Evolutionary conservation across 30 jellyfish, hydroid and myxozoan species (phyloP), one percentile per base, ranked within the genome.

Genomic region (Morbakka virulenta): DNA sequence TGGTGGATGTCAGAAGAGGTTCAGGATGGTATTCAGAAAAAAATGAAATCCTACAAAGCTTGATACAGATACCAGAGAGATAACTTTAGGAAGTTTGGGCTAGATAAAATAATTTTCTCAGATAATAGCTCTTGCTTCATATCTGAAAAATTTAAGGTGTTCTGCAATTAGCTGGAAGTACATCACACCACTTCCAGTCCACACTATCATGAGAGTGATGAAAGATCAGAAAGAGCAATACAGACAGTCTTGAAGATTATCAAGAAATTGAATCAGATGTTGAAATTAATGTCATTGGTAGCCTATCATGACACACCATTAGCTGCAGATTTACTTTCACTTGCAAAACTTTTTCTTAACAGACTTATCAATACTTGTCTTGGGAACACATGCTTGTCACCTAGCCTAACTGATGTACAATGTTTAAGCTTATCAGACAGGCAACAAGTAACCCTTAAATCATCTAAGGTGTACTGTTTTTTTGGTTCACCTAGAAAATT

Each of bases 111-210:
- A 23, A 23, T 65, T 31, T 12, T 65, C 21, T 17, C 66, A 14
- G 77, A 65, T 22, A 65, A 65, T 65, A 66, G 77, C 22, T 66
- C 64, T 17, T 28, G 77, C 28, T 65, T 65, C 77, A 65, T 4
- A 28, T 23, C 77, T 3, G 31, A 21, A 9, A 23, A 23, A 28
- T 65, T 65, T 31, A 23, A 31, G 12, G 12, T 9, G 11, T 65
- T 31, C n/a, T 65, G 64, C 28, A 22, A 23, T 11, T 11, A 65
- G 77, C 12, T 65, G 67, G 66, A 28, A 65, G 31, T 65, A 11
- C 20, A 65, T 25, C 77, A 65, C 77, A 65, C 17, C 77, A 25
- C 77, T 14, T 65, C 77, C 65, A 65, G 77, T 20, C 77, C 66
- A 17, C 66, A 65, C 66, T 65, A 65, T 65, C 77, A 65, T 31